phyloP scores from a whole-genome alignment of 2,888 invertebrate species.

The Perizoma affinitatum region DNA sequence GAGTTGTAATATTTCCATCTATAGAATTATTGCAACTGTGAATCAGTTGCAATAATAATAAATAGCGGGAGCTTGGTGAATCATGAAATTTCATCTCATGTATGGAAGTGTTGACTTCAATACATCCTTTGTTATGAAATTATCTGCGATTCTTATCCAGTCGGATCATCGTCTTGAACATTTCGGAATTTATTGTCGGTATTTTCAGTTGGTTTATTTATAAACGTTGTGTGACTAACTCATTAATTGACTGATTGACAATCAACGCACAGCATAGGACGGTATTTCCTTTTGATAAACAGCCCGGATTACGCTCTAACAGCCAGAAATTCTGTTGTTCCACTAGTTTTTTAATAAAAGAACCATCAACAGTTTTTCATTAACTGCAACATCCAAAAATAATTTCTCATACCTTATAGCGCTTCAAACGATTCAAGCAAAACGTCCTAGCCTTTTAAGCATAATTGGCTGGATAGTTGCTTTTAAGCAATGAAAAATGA shows the following conservation, averaged over 20 bases:
- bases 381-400: background rate
- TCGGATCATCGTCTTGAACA: slow-evolving; percentile 3
- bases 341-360: too few relatives aligned
- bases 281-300: background rate
- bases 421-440: slow-evolving; percentile 11
- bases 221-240: background rate
- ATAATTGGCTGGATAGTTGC: slow-evolving; percentile 29
- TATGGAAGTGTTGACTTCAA: too few relatives aligned
- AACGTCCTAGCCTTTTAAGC: slow-evolving; percentile 20
- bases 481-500: slow-evolving; percentile 20
- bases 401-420: slow-evolving; percentile 12
- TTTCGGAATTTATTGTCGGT: background rate
- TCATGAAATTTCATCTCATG: too few relatives aligned
- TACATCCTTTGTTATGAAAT: slow-evolving; percentile 10
- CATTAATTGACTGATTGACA: too few relatives aligned
- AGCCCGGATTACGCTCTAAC: too few relatives aligned
- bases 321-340: too few relatives aligned
- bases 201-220: background rate
- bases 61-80: background rate
- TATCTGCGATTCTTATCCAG: background rate
- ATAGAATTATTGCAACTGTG: slow-evolving; percentile 14
- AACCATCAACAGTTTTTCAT: too few relatives aligned
- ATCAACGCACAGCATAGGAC: too few relatives aligned
- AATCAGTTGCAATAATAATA: slow-evolving; percentile 1
- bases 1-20: slow-evolving; percentile 18